Conservation (phyloP, 2,797 vertebrate species). For the Dromococcyx pavoninus region DNA sequence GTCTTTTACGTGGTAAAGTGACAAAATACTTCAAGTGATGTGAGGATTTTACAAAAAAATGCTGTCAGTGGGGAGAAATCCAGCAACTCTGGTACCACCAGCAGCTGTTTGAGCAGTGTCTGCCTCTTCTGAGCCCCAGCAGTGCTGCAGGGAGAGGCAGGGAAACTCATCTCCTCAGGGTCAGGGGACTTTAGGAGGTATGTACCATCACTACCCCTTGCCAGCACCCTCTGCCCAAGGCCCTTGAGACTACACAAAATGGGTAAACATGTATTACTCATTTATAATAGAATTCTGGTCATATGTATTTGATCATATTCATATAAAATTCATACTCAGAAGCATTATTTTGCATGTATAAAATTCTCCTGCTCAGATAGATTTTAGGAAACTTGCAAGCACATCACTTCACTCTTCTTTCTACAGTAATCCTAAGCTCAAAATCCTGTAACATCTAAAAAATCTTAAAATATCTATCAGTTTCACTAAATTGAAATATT, state of each 20-base stretch:
- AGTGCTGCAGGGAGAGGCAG: background rate
- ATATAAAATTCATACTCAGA: background rate
- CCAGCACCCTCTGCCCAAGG: background rate
- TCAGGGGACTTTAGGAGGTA: background rate
- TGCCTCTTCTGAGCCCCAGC: background rate
- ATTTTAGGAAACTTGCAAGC: background rate
- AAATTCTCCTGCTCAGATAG: background rate
- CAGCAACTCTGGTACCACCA: background rate
- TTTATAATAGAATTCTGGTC: background rate
- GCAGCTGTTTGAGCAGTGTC: background rate
- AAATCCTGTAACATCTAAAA: background rate
- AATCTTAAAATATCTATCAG: background rate
- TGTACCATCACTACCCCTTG: background rate
- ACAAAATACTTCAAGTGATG: background rate
- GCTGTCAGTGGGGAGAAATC: background rate
- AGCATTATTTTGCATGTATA: background rate
- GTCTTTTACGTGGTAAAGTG: background rate
- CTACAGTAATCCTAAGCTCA: background rate
- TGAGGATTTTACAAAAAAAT: background rate
- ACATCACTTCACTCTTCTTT: background rate
- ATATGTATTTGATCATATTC: background rate
- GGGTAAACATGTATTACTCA: background rate
- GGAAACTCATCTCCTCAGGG: background rate
- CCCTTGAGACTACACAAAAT: background rate
- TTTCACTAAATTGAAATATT: background rate